phyloP scores from a whole-genome alignment of 2,888 invertebrate genomes.

The Oscheius sp. region DNA sequence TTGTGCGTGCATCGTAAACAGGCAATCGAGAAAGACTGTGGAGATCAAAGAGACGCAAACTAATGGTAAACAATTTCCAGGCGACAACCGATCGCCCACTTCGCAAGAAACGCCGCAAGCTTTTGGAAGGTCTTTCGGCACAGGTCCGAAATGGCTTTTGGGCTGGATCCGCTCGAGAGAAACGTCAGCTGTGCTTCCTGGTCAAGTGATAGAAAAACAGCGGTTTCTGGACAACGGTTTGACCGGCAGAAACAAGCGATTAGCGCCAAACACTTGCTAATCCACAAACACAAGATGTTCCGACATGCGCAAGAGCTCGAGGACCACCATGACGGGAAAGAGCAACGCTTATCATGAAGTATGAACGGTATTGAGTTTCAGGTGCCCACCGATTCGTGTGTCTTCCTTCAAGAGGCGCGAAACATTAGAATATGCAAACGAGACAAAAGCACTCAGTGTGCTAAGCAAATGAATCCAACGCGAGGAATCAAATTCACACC shows the following conservation, averaged over 20 bases:
- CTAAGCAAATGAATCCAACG: conserved; percentile 29
- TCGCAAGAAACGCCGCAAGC: conserved; percentile 24
- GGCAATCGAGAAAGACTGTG: conserved; percentile 8
- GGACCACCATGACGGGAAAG: background rate
- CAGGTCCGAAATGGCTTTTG: background rate
- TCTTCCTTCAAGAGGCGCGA: conserved; percentile 25
- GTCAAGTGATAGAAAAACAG: conserved; percentile 13
- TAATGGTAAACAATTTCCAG: conserved; percentile 31
- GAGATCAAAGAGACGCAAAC: conserved; percentile 31
- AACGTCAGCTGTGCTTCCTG: background rate
- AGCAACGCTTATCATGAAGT: background rate
- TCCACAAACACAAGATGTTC: conserved; percentile 26
- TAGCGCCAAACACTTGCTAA: conserved; percentile 18
- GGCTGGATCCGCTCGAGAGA: background rate
- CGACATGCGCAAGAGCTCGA: background rate
- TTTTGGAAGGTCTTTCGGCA: conserved; percentile 1
- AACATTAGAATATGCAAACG: conserved; percentile 40
- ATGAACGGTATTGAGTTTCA: conserved; percentile 9
- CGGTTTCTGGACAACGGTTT: conserved; percentile 24
- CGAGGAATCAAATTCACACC: conserved; percentile 19
- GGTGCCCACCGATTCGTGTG: conserved; percentile 29
- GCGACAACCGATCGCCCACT: conserved; percentile 27
- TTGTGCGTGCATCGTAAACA: conserved; percentile 32
- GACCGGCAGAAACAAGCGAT: conserved; percentile 23
- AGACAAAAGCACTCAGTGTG: conserved; percentile 30